Conservation (phyloP, 2,797 vertebrate species). For the Apogon talboti region DNA sequence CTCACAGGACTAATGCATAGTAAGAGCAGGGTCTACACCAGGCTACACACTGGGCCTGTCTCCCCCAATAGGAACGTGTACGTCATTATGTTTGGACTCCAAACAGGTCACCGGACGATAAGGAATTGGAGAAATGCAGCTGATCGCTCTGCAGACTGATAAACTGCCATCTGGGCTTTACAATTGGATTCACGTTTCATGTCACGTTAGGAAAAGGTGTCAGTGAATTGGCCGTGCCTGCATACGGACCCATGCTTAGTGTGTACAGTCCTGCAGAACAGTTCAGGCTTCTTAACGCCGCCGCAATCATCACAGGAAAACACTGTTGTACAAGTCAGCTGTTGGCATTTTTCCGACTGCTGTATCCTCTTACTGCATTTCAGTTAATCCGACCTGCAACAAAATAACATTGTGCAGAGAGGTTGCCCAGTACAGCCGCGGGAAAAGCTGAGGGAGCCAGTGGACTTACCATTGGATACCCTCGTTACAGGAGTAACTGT, state of each 20-base stretch:
- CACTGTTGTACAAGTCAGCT: slow-evolving; percentile 68
- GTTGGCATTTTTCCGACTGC: slow-evolving; percentile 41
- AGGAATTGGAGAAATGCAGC: slow-evolving; percentile 1
- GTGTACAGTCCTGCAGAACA: slow-evolving; percentile 54
- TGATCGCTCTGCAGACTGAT: slow-evolving; percentile 1
- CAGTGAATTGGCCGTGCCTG: slow-evolving; percentile 21
- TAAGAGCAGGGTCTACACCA: slow-evolving; percentile 12
- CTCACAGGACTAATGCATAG: background rate
- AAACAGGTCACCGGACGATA: slow-evolving; percentile 48
- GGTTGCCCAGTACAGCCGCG: slow-evolving; percentile 28
- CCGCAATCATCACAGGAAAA: slow-evolving; percentile 57
- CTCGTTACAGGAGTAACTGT: slow-evolving; percentile 45
- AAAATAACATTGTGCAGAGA: slow-evolving; percentile 32
- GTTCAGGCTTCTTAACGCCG: slow-evolving; percentile 37
- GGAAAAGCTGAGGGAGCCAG: slow-evolving; percentile 26
- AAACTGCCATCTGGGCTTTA: background rate
- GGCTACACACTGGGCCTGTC: slow-evolving; percentile 50
- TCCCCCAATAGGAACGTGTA: slow-evolving; percentile 34
- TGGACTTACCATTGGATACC: slow-evolving; percentile 71
- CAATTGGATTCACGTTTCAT: background rate
- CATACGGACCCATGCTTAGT: background rate
- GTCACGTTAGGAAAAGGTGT: slow-evolving; percentile 21
- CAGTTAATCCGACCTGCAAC: slow-evolving; percentile 29
- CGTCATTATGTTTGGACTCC: slow-evolving; percentile 54
- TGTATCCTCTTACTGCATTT: slow-evolving; percentile 38